phyloP scores from a whole-genome alignment of 2,113 vertebrate genomes.

The Myrmecophaga tridactyla region DNA sequence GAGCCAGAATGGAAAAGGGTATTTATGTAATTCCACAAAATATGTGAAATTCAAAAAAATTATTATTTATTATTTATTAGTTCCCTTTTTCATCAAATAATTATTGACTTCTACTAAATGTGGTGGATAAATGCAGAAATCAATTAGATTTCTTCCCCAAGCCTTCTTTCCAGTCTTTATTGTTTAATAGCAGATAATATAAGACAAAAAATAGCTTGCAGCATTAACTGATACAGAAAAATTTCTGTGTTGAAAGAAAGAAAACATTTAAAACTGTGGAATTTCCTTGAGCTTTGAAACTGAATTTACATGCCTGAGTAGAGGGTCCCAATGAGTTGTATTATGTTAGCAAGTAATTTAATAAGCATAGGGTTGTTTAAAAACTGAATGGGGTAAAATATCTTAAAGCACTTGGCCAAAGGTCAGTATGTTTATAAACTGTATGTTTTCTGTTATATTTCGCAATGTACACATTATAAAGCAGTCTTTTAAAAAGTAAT shows the following conservation, averaged over 20 bases:
- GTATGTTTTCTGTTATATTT: background rate
- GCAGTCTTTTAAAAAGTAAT: background rate
- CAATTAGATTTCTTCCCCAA: background rate
- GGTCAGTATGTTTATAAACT: background rate
- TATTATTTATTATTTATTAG: background rate
- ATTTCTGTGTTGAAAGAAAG: background rate
- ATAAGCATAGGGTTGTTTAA: background rate
- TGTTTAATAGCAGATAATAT: background rate
- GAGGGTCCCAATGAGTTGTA: too few relatives aligned
- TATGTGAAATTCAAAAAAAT: too few relatives aligned
- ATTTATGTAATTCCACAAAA: background rate
- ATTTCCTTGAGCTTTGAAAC: background rate
- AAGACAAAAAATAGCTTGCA: background rate
- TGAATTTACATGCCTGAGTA: background rate
- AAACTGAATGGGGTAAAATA: background rate
- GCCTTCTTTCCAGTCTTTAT: background rate
- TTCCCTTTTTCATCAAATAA: background rate
- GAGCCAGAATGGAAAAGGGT: background rate
- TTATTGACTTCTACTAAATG: background rate
- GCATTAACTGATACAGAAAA: background rate
- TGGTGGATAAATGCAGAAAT: background rate
- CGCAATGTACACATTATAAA: background rate
- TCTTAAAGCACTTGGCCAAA: background rate
- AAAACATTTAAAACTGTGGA: rapidly evolving
- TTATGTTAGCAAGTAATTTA: background rate